A percentile compares a stretch with the other conserved stretches of the same genome.
Conservation (phyloP, 2,888 invertebrate species). For the Agrilus mali region DNA sequence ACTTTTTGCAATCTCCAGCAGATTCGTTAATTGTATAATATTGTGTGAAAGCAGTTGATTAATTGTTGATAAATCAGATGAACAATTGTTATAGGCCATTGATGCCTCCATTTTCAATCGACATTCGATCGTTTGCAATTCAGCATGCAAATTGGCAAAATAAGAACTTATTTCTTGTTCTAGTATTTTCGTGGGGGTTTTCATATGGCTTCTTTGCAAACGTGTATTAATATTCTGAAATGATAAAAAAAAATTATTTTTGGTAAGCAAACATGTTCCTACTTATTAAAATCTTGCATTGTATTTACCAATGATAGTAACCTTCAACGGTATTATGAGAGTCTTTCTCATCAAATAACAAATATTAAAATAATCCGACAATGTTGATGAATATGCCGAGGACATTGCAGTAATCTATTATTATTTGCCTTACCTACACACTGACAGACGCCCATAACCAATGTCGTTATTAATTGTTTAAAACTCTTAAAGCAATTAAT, state of each 20-base stretch:
- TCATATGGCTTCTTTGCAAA: constrained; percentile 1
- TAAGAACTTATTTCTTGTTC: constrained; percentile 35
- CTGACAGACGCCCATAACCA: too few relatives aligned
- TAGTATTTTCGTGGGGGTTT: background rate
- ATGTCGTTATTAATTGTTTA: too few relatives aligned
- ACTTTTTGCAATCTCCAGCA: constrained; percentile 9
- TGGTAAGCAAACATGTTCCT: too few relatives aligned
- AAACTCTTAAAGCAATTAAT: too few relatives aligned
- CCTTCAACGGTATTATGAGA: too few relatives aligned
- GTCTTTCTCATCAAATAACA: too few relatives aligned
- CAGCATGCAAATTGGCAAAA: constrained; percentile 39
- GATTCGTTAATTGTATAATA: constrained; percentile 5
- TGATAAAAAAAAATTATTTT: constrained; percentile 1
- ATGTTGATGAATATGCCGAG: too few relatives aligned
- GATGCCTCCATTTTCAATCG: constrained; percentile 22
- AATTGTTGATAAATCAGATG: constrained; percentile 2
- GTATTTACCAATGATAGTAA: too few relatives aligned
- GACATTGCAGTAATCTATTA: too few relatives aligned
- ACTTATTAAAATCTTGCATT: too few relatives aligned
- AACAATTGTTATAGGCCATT: constrained; percentile 5
- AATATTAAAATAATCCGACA: too few relatives aligned
- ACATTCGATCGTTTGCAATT: constrained; percentile 40
- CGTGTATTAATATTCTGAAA: constrained; percentile 16
- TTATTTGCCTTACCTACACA: too few relatives aligned
- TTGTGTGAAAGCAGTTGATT: constrained; percentile 6